Base-by-base conservation (phyloP, 2,888 invertebrate genomes). In the Coecobrya sp. region DNA sequence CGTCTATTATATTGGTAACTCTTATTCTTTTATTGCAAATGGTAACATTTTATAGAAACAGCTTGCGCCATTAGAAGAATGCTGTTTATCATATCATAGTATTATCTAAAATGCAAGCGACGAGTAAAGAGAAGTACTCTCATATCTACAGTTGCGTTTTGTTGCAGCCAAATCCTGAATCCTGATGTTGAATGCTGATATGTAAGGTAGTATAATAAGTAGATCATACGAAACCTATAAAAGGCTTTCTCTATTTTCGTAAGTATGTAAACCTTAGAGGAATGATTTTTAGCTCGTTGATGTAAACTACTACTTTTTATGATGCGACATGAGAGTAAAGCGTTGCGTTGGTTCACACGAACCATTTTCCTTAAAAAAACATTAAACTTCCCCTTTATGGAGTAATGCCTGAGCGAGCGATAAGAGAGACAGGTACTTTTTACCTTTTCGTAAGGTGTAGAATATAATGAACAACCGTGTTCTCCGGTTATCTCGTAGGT, bases 401-500 rank as follows among this genome's bases (percentile, higher is more conserved):
- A 30, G 3, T 49, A 49, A 13, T 65, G 11, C 42, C 42, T 36
- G 36, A 16, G 10, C 16, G 10, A 65, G 13, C 27, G 30, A 81
- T n/a, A 25, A 55, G n/a, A 36, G 16, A 52, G 85, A 85, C 30
- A 73, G 70, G 30, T 55, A 85, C 59, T 68, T 73, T 65, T 65
- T 30, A 27, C 11, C 55, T 2, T n/a, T 8, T 19, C 59, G 3
- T 4, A 2, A 73, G 73, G 42, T 42, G 42, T 42, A 19, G 4
- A 42, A n/a, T 73, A 73, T 76, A 87, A 65, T 68, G 79, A 88
- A 45, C 27, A 8, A n/a, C 22, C 49, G 30, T 88, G 88, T 88
- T 81, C 79, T 45, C 25, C 81, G 25, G 13, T 49, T 81, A 88
- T 88, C 87, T 87, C 52, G 42, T 16, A 22, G 19, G 10, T 49